These are phyloP conservation scores for Drosophila yakuba DNA, from an alignment of 1,140 invertebrate species.

Conservation along the genomic window DNA sequence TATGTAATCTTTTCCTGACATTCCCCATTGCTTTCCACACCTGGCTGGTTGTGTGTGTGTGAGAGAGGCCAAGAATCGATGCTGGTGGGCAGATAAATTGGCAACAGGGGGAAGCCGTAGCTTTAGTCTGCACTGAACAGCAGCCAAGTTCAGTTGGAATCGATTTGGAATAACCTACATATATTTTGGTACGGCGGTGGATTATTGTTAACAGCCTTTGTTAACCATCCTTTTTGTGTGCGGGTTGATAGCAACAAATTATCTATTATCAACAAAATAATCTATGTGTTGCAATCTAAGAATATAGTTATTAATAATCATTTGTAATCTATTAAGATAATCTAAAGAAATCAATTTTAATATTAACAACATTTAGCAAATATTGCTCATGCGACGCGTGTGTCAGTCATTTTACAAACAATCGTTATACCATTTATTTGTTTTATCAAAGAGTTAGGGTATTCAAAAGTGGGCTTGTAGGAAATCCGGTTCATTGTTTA, in stretches of 20 bases:
- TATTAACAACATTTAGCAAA: no score
- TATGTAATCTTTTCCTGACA: constrained; percentile 62
- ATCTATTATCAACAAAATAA: no score
- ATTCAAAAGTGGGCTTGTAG: constrained; percentile 1
- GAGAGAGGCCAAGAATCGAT: constrained; percentile 47
- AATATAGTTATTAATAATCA: neutral
- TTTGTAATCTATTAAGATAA: neutral
- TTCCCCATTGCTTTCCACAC: constrained; percentile 6
- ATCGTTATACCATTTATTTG: no score
- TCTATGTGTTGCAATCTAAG: neutral
- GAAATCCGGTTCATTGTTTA: constrained; percentile 24
- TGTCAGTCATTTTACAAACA: no score
- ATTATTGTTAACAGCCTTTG: neutral
- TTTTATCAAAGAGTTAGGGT: neutral
- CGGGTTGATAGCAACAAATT: neutral
- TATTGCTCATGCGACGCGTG: no score
- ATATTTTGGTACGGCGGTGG: neutral
- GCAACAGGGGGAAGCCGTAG: constrained; percentile 42
- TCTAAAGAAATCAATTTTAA: neutral
- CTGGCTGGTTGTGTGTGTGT: neutral
- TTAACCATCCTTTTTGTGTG: neutral
- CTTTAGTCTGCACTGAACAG: constrained; percentile 47
- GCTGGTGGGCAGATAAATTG: constrained; percentile 58
- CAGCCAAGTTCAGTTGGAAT: constrained; percentile 19
- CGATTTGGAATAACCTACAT: constrained; percentile 14